phyloP scores from a whole-genome alignment of 2,888 invertebrate species.

The Drosophila austrosaltans region DNA sequence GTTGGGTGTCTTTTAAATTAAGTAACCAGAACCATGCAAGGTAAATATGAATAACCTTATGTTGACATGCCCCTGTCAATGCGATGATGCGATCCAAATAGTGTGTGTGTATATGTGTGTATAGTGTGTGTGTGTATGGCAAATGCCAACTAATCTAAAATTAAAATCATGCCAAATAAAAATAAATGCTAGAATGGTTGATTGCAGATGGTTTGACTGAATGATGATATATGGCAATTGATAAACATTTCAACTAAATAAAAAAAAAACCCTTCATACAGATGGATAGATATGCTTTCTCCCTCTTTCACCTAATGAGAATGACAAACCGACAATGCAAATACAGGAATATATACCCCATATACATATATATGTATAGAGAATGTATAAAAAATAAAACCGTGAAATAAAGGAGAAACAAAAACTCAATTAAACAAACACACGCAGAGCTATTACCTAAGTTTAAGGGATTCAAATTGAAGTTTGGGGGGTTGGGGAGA shows the following conservation, averaged over 20 bases:
- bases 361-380: too few relatives aligned
- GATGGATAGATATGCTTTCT: conserved; percentile 1
- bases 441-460: conserved; percentile 46
- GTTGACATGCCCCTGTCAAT: conserved; percentile 58
- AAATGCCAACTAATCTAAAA: conserved; percentile 76
- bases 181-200: conserved; percentile 32
- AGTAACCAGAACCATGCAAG: conserved; percentile 74
- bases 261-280: conserved; percentile 13
- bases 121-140: conserved; percentile 51
- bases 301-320: conserved; percentile 57
- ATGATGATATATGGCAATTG: conserved; percentile 65
- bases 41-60: conserved; percentile 51
- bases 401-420: conserved; percentile 35
- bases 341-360: conserved; percentile 37
- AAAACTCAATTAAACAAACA: conserved; percentile 77
- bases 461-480: conserved; percentile 5
- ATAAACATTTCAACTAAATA: conserved; percentile 40
- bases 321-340: conserved; percentile 75
- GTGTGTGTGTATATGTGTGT: neutral
- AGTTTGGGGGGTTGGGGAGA: neutral
- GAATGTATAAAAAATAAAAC: conserved; percentile 23
- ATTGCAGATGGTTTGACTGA: conserved; percentile 26
- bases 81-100: neutral
- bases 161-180: conserved; percentile 74
- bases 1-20: conserved; percentile 79